Base-by-base conservation (phyloP, 2,113 vertebrate genomes). In the Lagopus muta region DNA sequence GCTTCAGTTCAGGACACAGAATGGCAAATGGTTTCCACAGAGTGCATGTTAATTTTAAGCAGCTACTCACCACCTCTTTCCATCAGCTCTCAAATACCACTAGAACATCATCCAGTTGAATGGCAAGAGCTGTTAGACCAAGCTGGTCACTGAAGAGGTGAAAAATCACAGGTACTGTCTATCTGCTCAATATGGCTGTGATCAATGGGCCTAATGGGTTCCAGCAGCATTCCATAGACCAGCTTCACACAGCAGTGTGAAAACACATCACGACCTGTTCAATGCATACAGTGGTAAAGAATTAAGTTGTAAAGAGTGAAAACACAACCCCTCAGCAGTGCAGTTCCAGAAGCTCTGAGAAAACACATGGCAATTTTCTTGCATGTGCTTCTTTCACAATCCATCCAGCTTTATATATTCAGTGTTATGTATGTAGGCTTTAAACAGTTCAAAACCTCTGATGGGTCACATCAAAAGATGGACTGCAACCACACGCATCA, bases 271-370 rank as follows among this genome's bases (percentile, higher is more conserved):
- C 42, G 14, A 2, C 80, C 91, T 55, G 28, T 42, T 58, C 24
- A 32, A 0, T 10, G 7, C 72, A 5, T 16, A 6, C 0, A 38
- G 43, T 1, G 0, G 38, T 7, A 57, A 0, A 0, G 36, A 32
- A 38, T 8, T 34, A 84, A 38, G 43, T 1, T 0, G 38, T 7
- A 57, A 0, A 0, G 36, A 32, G 45, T 8, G 38, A 84, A 82
- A 90, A 74, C 36, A 78, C 38, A 77, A 21, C 19, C n/a, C 36
- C 61, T 34, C 13, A 4, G 3, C 2, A 70, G 16, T 8, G 3
- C 72, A 54, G 36, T 42, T 54, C 18, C 38, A 71, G 42, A 71
- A 52, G 18, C n/a, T 50, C 16, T 40, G 22, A 52, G 65, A 60
- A 90, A 74, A 86, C 14, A 71, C 11, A 10, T 8, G 17, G 14